phyloP scores from a whole-genome alignment of 2,888 invertebrate genomes.

The Sphinx pinastri region DNA sequence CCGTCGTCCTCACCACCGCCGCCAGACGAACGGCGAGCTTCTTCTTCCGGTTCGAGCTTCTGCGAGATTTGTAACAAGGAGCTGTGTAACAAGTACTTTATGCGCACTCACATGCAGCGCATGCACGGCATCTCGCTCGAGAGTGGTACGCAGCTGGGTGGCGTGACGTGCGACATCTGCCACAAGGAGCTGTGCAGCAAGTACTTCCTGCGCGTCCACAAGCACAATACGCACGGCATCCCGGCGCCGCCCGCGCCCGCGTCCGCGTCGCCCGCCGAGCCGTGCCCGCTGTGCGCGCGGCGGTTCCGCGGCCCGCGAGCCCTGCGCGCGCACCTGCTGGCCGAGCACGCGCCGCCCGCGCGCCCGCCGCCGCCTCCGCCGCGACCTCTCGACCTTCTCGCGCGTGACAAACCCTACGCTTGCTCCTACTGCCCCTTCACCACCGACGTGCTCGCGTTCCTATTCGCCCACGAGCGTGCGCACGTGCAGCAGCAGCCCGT shows the following conservation, averaged over 20 bases:
- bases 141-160: slow-evolving; percentile 95
- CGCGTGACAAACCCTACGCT: slow-evolving; percentile 89
- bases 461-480: slow-evolving; percentile 96
- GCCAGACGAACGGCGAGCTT: slow-evolving; percentile 79
- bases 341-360: slow-evolving; percentile 90
- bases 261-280: slow-evolving; percentile 74
- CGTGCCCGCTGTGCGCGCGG: slow-evolving; percentile 92
- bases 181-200: slow-evolving; percentile 99
- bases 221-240: slow-evolving; percentile 98
- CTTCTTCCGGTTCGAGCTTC: slow-evolving; percentile 90
- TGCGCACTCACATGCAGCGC: slow-evolving; percentile 99
- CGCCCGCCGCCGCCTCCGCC: slow-evolving; percentile 70
- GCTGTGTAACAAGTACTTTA: slow-evolving; percentile 99
- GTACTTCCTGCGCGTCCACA: slow-evolving; percentile 98
- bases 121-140: slow-evolving; percentile 98
- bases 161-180: slow-evolving; percentile 98
- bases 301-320: slow-evolving; percentile 95
- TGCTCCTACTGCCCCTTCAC: slow-evolving; percentile 96
- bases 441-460: slow-evolving; percentile 94
- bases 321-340: slow-evolving; percentile 92
- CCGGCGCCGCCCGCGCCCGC: slow-evolving; percentile 90
- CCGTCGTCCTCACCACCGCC: slow-evolving; percentile 72
- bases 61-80: slow-evolving; percentile 99
- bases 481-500: slow-evolving; percentile 82
- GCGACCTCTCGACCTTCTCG: slow-evolving; percentile 84